Base-by-base conservation (phyloP, 1,140 invertebrate species). In the Papilio dardanus region DNA sequence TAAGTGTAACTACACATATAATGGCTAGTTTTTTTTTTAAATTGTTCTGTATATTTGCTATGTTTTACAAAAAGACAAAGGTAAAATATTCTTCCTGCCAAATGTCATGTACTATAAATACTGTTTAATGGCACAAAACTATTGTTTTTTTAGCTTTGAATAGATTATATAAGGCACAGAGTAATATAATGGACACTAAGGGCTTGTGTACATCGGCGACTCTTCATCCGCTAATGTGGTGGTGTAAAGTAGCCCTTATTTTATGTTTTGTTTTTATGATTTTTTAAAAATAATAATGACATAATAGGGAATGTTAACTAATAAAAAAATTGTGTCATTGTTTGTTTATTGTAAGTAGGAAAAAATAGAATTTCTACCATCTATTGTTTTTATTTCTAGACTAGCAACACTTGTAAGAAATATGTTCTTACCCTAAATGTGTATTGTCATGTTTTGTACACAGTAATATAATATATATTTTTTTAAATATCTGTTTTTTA, bases 131-230 rank as follows among this genome's bases (percentile, higher is more conserved):
- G 46, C 71, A 73, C 46, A 33, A 54, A 42, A 28, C 35, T 71
- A 28, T 50, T 40, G 12, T 19, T 40, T 46, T 16, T 31, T 10
- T 28, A 24, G 1, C 7, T 37, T 37, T 14, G 69, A 71, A 42
- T 71, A 31, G 42, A 46, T 28, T 71, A 16, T 71, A 50, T 73
- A 73, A 73, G 71, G 71, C 71, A 73, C 71, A 73, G 71, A 73
- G 46, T 73, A 73, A 40, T 68, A 35, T 40, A 24, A 68, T 40
- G 28, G 33, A 68, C 31, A 54, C 50, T 24, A 24, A 24, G 54
- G 24, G 50, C 24, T 14, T 28, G 54, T 62, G 30, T 3, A 30
- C 7, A 28, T 12, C 30, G 30, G 24, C 24, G 54, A 16, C 12
- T 16, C 12, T 10, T 62, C 12, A 14, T 14, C 24, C 14, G 24